Evolutionary conservation across 2,888 invertebrate species (phyloP).

Genomic region (Sinhomidia bicolor): DNA sequence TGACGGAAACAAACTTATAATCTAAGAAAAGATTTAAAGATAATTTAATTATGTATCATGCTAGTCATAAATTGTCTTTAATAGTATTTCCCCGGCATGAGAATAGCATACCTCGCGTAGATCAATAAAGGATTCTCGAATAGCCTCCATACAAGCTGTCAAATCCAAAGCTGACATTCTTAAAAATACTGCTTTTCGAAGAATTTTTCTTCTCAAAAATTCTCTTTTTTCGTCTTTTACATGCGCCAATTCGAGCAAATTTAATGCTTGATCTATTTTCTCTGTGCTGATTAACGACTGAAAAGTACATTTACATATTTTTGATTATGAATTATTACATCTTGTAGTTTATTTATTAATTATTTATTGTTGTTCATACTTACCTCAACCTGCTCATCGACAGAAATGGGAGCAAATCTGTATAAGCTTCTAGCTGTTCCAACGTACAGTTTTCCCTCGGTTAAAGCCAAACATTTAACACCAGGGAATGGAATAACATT

Average conservation of each 20-base stretch:
- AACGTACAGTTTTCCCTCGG: constrained; percentile 83
- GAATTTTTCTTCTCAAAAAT: constrained; percentile 79
- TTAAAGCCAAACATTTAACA: constrained; percentile 83
- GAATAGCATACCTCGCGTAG: constrained; percentile 81
- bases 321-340: constrained; percentile 6
- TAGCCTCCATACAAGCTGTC: constrained; percentile 82
- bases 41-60: constrained; percentile 37
- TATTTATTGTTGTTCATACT: too few relatives aligned
- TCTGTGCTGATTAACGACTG: constrained; percentile 80
- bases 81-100: too few relatives aligned
- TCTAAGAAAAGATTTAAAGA: constrained; percentile 79
- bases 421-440: constrained; percentile 82
- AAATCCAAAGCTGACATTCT: constrained; percentile 83
- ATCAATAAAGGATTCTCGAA: constrained; percentile 82
- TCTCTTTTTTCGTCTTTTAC: constrained; percentile 73
- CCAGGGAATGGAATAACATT: constrained; percentile 82
- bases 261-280: constrained; percentile 83
- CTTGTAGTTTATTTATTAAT: too few relatives aligned
- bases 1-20: constrained; percentile 83
- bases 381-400: constrained; percentile 83
- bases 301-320: too few relatives aligned
- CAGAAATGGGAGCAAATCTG: constrained; percentile 83
- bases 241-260: constrained; percentile 82
- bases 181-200: constrained; percentile 83
- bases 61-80: too few relatives aligned